phyloP scores from a whole-genome alignment of 2,888 invertebrate species.

The Eubasilissa splendida region DNA sequence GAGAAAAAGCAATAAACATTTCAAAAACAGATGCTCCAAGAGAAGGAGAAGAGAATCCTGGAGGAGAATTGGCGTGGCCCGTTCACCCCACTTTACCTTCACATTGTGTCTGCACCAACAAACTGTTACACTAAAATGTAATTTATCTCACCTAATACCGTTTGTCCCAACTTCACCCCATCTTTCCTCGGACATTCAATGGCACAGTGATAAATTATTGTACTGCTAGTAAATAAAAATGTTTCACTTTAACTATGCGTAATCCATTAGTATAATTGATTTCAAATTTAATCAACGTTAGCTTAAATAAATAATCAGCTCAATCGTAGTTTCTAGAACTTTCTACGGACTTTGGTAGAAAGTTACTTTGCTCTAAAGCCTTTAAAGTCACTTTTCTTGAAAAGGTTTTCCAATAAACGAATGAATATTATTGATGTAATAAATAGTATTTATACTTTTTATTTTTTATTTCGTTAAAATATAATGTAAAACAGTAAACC shows the following conservation, averaged over 20 bases:
- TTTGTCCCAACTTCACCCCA: constrained; percentile 46
- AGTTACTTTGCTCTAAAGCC: too few relatives aligned
- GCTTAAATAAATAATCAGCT: too few relatives aligned
- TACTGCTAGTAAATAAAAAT: neutral
- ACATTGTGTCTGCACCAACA: constrained; percentile 51
- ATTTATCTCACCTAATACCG: constrained; percentile 57
- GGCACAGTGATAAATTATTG: constrained; percentile 16
- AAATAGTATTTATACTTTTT: too few relatives aligned
- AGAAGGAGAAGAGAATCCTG: constrained; percentile 25
- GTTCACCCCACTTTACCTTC: constrained; percentile 40
- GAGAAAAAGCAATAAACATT: constrained; percentile 52
- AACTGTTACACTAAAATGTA: constrained; percentile 54
- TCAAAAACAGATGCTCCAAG: constrained; percentile 48
- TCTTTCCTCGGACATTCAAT: constrained; percentile 24
- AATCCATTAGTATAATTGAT: too few relatives aligned
- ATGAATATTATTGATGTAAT: too few relatives aligned
- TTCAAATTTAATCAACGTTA: too few relatives aligned
- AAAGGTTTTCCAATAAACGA: too few relatives aligned
- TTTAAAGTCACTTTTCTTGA: too few relatives aligned
- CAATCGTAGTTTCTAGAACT: too few relatives aligned
- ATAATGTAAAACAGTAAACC: too few relatives aligned
- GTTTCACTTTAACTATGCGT: neutral
- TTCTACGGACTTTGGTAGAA: too few relatives aligned
- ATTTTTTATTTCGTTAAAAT: too few relatives aligned
- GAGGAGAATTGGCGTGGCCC: constrained; percentile 48